A percentile compares a stretch with the other conserved stretches of the same genome.
Conservation (phyloP, 2,797 vertebrate genomes). For the Parauchenoglanis punctatus region DNA sequence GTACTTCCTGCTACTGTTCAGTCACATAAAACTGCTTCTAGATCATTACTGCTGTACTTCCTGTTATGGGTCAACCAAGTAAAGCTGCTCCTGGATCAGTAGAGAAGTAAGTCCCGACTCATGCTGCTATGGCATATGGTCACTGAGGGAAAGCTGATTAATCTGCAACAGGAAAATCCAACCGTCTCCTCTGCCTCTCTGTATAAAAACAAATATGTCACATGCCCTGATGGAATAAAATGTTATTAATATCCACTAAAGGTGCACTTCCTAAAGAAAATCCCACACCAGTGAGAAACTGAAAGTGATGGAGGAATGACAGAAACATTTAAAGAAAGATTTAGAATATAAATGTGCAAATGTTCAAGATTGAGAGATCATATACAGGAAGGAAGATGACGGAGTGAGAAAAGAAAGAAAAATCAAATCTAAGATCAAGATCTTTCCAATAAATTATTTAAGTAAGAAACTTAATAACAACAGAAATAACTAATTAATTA, state of each 20-base stretch:
- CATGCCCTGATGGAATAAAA: slow-evolving; percentile 66
- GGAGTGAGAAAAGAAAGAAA: neutral
- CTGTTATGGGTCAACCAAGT: neutral
- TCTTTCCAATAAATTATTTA: neutral
- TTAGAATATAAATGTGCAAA: neutral
- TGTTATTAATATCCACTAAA: slow-evolving; percentile 14
- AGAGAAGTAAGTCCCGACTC: slow-evolving; percentile 50
- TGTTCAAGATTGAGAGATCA: neutral
- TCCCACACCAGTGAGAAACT: neutral
- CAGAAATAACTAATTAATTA: neutral
- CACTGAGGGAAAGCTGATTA: slow-evolving; percentile 79
- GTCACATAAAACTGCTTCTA: neutral
- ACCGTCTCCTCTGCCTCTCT: slow-evolving; percentile 66
- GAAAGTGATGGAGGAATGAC: neutral
- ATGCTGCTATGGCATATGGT: slow-evolving; percentile 80
- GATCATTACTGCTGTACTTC: neutral
- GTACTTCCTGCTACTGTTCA: neutral
- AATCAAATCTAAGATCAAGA: neutral
- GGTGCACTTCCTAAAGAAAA: neutral
- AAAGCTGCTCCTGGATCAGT: slow-evolving; percentile 32
- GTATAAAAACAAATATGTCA: slow-evolving; percentile 77
- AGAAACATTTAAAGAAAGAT: neutral
- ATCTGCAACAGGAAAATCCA: slow-evolving; percentile 76
- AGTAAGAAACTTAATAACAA: neutral
- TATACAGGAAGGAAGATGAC: too few relatives aligned